A percentile compares a stretch with the other conserved stretches of the same genome.
Evolutionary conservation across 2,113 vertebrate species (phyloP).

Genomic region (Urocolius indicus): DNA sequence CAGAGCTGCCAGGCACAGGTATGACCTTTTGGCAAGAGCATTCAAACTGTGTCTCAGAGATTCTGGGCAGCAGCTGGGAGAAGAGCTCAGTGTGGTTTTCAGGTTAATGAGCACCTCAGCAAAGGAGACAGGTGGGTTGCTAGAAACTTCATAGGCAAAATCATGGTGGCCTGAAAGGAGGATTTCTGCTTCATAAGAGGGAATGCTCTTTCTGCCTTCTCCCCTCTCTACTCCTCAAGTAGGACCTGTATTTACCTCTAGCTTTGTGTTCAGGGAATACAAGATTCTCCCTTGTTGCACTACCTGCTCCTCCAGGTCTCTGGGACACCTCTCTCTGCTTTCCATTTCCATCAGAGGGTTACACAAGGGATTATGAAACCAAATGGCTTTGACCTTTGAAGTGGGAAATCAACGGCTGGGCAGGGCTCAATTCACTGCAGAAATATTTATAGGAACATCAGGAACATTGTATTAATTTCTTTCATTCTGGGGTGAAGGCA

Average conservation of each 20-base stretch:
- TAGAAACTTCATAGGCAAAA: background rate
- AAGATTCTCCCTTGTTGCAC: background rate
- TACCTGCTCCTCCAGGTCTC: background rate
- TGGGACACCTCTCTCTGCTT: background rate
- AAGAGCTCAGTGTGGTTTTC: background rate
- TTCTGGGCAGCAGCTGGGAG: background rate
- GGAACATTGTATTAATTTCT: background rate
- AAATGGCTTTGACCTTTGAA: background rate
- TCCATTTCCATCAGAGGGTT: background rate
- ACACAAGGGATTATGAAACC: background rate
- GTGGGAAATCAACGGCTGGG: background rate
- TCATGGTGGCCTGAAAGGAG: accelerated
- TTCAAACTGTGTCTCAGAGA: background rate
- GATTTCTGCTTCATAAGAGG: accelerated
- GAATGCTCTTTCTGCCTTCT: background rate
- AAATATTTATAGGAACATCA: conserved; percentile 4
- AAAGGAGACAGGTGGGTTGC: background rate
- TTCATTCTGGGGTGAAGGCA: background rate
- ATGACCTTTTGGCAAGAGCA: background rate
- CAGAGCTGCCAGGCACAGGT: background rate
- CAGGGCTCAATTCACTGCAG: background rate
- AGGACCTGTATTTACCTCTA: background rate
- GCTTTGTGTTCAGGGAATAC: background rate
- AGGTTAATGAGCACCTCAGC: background rate
- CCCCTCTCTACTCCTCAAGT: background rate